Evolutionary conservation across 1,140 invertebrate genomes (phyloP), one percentile per base, ranked within the genome.

Genomic region (Helicoverpa armigera): DNA sequence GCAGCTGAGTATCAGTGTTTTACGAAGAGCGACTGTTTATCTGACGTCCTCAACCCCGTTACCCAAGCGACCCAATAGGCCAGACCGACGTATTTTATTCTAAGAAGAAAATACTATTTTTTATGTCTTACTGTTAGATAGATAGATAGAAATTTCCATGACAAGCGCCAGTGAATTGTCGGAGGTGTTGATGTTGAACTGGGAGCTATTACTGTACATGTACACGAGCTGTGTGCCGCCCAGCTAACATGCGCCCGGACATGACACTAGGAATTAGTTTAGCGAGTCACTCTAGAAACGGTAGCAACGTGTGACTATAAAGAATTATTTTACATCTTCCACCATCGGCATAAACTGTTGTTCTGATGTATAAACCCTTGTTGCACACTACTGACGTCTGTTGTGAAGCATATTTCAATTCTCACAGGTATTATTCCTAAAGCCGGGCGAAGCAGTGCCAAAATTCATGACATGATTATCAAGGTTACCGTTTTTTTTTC

Each of bases 81-180:
- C 5, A 5, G 35, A 43, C 35, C 5, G 35, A 43, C 35, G 5
- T 43, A 43, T 43, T 43, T 43, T 43, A 0, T 43, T 35, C 35
- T 35, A 35, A 35, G 7, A 35, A 5, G 3, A 35, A 35, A 35
- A 2, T 2, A 31, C 31, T 35, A 35, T 35, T 35, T 35, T 7
- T 35, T 35, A 43, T 23, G 23, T 23, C 35, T 43, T 5, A 43
- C 4, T 18, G 14, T 56, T 56, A 4, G 35, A 23, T 29, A 61
- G 11, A 1, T 5, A 29, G 31, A 58, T 58, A 54, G 43, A n/a
- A n/a, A n/a, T 73, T 58, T 73, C 53, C 70, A 73, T 73, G 53
- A 73, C 70, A 73, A 73, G 70, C 70, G 23, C 54, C 58, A 56
- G 53, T 58, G 53, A 73, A 73, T 12, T 72, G 69, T 18, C 2